Conservation (phyloP, 1,140 invertebrate genomes). For the Orchestia grillus region DNA sequence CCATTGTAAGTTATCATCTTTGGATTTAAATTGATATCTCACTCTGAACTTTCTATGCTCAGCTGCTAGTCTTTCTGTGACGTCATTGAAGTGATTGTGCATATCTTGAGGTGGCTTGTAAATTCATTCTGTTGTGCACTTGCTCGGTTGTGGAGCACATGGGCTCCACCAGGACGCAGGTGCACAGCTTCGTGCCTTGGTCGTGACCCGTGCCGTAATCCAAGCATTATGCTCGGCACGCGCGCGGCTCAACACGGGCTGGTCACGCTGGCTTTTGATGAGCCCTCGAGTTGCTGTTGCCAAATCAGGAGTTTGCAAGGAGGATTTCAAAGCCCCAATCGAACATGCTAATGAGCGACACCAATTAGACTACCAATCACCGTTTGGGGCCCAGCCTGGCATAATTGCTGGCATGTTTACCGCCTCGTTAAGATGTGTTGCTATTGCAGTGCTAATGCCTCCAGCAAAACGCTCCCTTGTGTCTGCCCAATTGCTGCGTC, state of each 20-base stretch:
- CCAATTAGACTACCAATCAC: not conserved
- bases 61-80: no score
- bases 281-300: not conserved
- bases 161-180: no score
- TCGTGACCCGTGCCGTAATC: not conserved
- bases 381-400: not conserved
- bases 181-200: no score
- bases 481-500: not conserved
- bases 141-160: no score
- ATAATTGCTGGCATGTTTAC: not conserved
- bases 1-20: no score
- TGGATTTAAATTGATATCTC: no score
- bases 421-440: not conserved
- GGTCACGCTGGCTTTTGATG: not conserved
- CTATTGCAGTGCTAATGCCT: no score
- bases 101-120: no score
- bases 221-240: not conserved
- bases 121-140: no score
- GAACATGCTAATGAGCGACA: conserved; percentile 22
- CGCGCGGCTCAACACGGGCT: not conserved
- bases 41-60: no score
- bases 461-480: no score
- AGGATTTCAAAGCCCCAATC: conserved; percentile 7
- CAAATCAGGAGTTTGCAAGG: not conserved
- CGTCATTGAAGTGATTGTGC: no score